Evolutionary conservation across 2,888 invertebrate species (phyloP).

Genomic region (Ellobium chinense): DNA sequence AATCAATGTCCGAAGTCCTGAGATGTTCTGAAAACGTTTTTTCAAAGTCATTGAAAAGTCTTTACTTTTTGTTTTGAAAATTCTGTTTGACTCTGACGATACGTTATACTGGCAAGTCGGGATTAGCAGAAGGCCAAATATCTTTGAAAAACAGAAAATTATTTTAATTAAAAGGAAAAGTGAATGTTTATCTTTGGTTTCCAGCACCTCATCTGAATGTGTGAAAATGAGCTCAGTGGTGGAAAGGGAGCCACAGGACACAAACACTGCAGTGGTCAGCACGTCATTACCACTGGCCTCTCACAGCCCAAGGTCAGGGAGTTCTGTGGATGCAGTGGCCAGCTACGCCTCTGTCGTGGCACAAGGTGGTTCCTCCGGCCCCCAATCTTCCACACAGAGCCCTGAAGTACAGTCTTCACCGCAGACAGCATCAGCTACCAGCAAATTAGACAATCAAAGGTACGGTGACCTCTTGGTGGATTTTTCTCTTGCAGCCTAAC

Average conservation of each 20-base stretch:
- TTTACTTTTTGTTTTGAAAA: no score
- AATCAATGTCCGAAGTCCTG: no score
- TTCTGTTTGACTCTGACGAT: no score
- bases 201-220: not conserved
- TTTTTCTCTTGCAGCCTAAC: no score
- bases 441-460: slow-evolving; percentile 11
- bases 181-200: not conserved
- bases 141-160: no score
- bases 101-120: no score
- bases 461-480: no score
- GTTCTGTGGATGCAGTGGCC: not conserved
- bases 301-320: not conserved
- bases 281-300: not conserved
- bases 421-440: not conserved
- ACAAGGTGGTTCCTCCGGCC: not conserved
- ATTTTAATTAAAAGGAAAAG: no score
- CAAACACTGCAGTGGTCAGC: not conserved
- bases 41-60: no score
- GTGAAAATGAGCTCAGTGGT: not conserved
- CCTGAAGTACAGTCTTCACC: slow-evolving; percentile 18
- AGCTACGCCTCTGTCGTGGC: slow-evolving; percentile 8
- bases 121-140: no score
- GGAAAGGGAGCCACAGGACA: not conserved
- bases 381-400: not conserved
- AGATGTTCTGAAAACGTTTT: no score